phyloP scores from a whole-genome alignment of 2,797 vertebrate species.

The Alauda arvensis region DNA sequence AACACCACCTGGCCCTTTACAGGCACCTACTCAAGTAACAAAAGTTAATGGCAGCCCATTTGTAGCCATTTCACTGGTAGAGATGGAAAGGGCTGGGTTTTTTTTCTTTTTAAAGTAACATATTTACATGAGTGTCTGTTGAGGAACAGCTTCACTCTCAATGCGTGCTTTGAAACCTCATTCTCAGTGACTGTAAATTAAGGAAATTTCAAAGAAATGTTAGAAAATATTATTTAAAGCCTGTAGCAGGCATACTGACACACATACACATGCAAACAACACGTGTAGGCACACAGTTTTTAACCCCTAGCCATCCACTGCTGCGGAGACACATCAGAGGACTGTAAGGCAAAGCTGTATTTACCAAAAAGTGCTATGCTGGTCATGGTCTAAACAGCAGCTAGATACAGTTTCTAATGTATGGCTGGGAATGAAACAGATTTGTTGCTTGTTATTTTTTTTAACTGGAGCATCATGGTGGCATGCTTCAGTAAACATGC shows the following conservation, averaged over 20 bases:
- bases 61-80: slow-evolving; percentile 70
- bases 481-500: slow-evolving; percentile 67
- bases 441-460: slow-evolving; percentile 23
- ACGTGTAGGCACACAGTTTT: neutral
- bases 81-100: slow-evolving; percentile 31
- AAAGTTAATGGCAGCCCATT: slow-evolving; percentile 84
- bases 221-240: neutral
- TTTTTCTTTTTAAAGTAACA: slow-evolving; percentile 51
- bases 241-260: neutral
- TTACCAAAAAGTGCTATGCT: slow-evolving; percentile 7
- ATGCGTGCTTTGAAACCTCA: neutral
- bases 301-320: slow-evolving; percentile 9
- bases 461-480: slow-evolving; percentile 56
- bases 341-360: neutral
- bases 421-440: slow-evolving; percentile 35
- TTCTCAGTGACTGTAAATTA: neutral
- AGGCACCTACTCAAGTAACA: slow-evolving; percentile 90
- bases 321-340: neutral
- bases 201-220: neutral
- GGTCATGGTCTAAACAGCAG: slow-evolving; percentile 40
- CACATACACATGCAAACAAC: neutral
- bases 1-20: slow-evolving; percentile 96
- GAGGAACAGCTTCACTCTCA: neutral
- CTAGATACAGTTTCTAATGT: slow-evolving; percentile 46
- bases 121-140: slow-evolving; percentile 48